Evolutionary conservation across 2,888 invertebrate genomes (phyloP).

Genomic region (Lycaena phlaeas): DNA sequence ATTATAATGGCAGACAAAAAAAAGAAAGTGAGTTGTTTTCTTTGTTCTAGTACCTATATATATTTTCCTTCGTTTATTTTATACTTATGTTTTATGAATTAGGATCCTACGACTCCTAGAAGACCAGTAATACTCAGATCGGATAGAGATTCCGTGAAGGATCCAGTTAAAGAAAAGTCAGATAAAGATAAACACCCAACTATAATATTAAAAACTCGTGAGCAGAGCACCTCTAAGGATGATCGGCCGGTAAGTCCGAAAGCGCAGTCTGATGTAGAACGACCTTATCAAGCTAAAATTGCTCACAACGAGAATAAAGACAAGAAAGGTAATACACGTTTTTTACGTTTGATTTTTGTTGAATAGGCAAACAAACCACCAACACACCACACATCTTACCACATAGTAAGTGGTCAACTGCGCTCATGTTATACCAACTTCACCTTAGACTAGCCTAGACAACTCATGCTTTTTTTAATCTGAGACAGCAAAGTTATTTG

Average conservation of each 20-base stretch:
- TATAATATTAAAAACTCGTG: slow-evolving; percentile 79
- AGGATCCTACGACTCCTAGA: slow-evolving; percentile 30
- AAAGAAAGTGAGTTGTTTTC: background rate
- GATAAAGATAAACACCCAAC: slow-evolving; percentile 75
- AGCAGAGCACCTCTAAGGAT: slow-evolving; percentile 65
- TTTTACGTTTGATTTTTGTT: background rate
- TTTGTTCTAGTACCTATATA: background rate
- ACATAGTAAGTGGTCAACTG: too few relatives aligned
- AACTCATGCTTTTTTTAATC: too few relatives aligned
- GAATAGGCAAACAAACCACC: too few relatives aligned
- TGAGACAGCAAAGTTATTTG: too few relatives aligned
- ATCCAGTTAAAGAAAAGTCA: slow-evolving; percentile 44
- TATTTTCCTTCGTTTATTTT: background rate
- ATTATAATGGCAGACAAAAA: slow-evolving; percentile 1
- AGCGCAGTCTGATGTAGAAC: slow-evolving; percentile 45
- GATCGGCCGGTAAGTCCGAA: slow-evolving; percentile 77
- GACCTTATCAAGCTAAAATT: slow-evolving; percentile 52
- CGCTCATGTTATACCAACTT: too few relatives aligned
- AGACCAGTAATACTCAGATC: slow-evolving; percentile 64
- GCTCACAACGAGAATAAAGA: slow-evolving; percentile 69
- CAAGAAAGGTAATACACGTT: slow-evolving; percentile 48
- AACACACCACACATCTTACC: too few relatives aligned
- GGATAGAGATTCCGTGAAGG: slow-evolving; percentile 52
- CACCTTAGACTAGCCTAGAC: too few relatives aligned
- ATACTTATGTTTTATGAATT: slow-evolving; percentile 35